Evolutionary conservation across 2,888 invertebrate species (phyloP), one percentile per base, ranked within the genome.

Genomic region (Eustalomyia histrio): DNA sequence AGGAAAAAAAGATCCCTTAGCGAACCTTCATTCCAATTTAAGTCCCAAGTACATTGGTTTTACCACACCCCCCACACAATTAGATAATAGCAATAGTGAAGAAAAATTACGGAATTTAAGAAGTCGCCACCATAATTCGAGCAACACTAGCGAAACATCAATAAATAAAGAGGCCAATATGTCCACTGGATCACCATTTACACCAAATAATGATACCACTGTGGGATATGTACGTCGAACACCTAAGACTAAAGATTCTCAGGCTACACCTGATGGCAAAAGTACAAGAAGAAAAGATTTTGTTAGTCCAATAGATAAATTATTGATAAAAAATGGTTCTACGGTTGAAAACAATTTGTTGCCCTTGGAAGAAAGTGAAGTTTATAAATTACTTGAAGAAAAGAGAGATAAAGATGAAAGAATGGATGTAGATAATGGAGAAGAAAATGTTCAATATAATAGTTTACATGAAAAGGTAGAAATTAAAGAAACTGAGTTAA

Each of bases 1-100:
- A 76, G 88, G 86, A 81, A 88, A 86, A 68, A 88, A 88, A 72
- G 80, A 84, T 76, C 83, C 85, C 18, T 80, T 89, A 47, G 85
- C 86, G 10, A 87, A 88, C 61, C 85, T 90, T 18, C 84, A 89
- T 79, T 89, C 90, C 6, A 86, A 86, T 52, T 78, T 90, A 16
- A 90, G 88, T 39, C 88, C 90, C 0, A 90, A 90, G 74, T 90
- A 89, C 76, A 90, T 90, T 71, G 90, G 89, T n/a, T 87, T 87
- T 50, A 76, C 73, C 14, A 85, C 84, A 8, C 83, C 85, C 16
- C 29, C 81, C 18, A 33, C 83, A 21, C 84, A 83, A 64, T 83
- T 85, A 65, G 57, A 81, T 84, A 78, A 85, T 69, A 78, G 80
- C 82, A 67, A 76, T 69, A 53, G 84, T 50, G 83, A 85, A 53